phyloP scores from a whole-genome alignment of 2,888 invertebrate species.

The Patella depressa region DNA sequence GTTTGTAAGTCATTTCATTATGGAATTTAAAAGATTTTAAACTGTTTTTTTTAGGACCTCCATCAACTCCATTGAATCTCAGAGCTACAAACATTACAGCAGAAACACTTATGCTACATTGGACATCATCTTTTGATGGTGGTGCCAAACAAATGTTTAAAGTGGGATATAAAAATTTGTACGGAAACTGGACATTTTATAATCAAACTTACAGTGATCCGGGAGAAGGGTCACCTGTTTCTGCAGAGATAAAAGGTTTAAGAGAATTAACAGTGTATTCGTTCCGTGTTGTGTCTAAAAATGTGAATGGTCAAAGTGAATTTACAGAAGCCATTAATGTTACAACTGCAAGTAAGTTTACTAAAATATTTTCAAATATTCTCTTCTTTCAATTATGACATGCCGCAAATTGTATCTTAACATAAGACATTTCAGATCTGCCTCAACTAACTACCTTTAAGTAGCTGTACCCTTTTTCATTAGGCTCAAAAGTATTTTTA shows the following conservation, averaged over 20 bases:
- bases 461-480: no score
- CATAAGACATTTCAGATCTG: no score
- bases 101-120: not conserved
- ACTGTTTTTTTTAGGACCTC: not conserved
- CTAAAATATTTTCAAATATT: not conserved
- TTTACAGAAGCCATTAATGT: not conserved
- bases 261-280: not conserved
- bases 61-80: not conserved
- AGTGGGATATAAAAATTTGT: not conserved
- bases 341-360: not conserved
- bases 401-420: no score
- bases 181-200: conserved; percentile 1
- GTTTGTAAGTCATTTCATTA: not conserved
- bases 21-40: not conserved
- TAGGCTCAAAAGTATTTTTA: no score
- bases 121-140: not conserved
- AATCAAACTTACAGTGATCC: conserved; percentile 2
- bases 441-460: no score
- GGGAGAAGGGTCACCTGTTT: not conserved
- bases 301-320: not conserved
- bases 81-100: not conserved
- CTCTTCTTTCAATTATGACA: no score
- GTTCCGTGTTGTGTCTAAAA: not conserved
- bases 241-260: not conserved
- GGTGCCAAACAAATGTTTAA: not conserved